A percentile compares a stretch with the other conserved stretches of the same genome.
These are phyloP conservation scores for Drosophila nikananu DNA, from an alignment of 1,140 invertebrate genomes.

Conservation along the genomic window DNA sequence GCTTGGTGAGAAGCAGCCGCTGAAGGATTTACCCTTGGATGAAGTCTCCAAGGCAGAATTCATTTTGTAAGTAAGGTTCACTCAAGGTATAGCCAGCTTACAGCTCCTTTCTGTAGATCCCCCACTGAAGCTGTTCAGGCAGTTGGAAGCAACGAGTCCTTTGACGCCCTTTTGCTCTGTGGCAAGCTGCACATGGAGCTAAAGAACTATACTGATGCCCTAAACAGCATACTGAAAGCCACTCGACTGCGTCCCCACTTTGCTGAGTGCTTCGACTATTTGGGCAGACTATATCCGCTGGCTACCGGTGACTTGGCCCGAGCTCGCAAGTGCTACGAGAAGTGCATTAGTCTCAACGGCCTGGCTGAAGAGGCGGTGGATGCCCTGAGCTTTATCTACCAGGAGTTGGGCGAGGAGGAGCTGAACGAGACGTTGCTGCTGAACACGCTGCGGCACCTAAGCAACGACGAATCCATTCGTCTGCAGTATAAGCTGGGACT, in stretches of 20 bases:
- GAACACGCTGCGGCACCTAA: slow-evolving; percentile 86
- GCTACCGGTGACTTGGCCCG: slow-evolving; percentile 88
- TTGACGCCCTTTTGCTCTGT: slow-evolving; percentile 87
- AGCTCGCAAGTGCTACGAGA: slow-evolving; percentile 93
- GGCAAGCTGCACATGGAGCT: slow-evolving; percentile 90
- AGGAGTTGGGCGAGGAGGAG: slow-evolving; percentile 89
- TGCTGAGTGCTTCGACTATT: slow-evolving; percentile 90
- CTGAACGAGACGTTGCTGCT: slow-evolving; percentile 89
- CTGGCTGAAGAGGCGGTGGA: slow-evolving; percentile 89
- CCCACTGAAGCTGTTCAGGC: slow-evolving; percentile 86
- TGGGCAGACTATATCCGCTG: slow-evolving; percentile 90
- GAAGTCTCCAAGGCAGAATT: slow-evolving; percentile 59
- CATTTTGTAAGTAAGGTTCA: slow-evolving; percentile 50
- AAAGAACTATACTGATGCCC: slow-evolving; percentile 87
- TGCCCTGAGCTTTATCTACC: slow-evolving; percentile 91
- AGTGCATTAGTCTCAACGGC: slow-evolving; percentile 91
- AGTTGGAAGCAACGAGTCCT: slow-evolving; percentile 85
- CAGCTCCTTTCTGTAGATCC: slow-evolving; percentile 20
- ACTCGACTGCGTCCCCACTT: slow-evolving; percentile 91
- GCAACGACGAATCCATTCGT: slow-evolving; percentile 89
- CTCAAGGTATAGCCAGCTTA: background rate
- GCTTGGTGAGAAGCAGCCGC: slow-evolving; percentile 37
- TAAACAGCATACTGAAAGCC: slow-evolving; percentile 90
- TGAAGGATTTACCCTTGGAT: slow-evolving; percentile 55
- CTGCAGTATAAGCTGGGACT: slow-evolving; percentile 92